Base-by-base conservation (phyloP, 2,113 vertebrate genomes). In the Pterophyllum scalare region DNA sequence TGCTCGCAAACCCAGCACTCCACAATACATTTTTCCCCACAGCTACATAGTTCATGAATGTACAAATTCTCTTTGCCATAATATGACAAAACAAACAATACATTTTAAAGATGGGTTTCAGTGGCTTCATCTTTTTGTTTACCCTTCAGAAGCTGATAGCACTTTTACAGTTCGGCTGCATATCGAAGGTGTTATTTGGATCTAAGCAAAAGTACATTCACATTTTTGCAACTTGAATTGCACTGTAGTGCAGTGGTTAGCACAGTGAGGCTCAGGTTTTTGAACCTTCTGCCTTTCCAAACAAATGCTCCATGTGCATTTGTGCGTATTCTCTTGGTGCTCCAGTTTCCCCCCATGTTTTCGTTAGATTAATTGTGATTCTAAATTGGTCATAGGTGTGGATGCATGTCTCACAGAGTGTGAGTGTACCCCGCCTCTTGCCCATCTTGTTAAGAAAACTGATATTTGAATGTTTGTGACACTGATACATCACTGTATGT, bases 231-330 rank as follows among this genome's bases (percentile, higher is more conserved):
- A 43, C 3, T 13, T 13, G 10, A 12, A 4, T 43, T 4, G 40
- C 40, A 13, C 40, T 43, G 12, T 43, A 14, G 40, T 43, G 40
- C 11, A 43, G 40, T 43, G 40, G 40, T 43, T 43, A 43, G 40
- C 40, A 14, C 33, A 33, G 10, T 10, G 2, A 43, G 12, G 11
- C 40, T 70, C 64, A 11, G 38, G 26, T 70, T 70, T 70, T 49
- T 70, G 2, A 46, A 49, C 40, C 15, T 28, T 7, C 0, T 17
- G 64, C 22, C 46, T 57, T 70, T 49, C 15, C 0, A 3, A 3
- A 28, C 22, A 24, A 70, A 28, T 70, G 40, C 46, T 49, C 28
- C 28, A 9, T 28, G 15, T 49, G 3, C 43, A 28, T 52, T 28
- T 49, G 43, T 70, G 40, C 19, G 43, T 49, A 0, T 70, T 24